These are phyloP conservation scores for Agriopis marginaria DNA, from an alignment of 2,888 invertebrate genomes.

Conservation along the genomic window DNA sequence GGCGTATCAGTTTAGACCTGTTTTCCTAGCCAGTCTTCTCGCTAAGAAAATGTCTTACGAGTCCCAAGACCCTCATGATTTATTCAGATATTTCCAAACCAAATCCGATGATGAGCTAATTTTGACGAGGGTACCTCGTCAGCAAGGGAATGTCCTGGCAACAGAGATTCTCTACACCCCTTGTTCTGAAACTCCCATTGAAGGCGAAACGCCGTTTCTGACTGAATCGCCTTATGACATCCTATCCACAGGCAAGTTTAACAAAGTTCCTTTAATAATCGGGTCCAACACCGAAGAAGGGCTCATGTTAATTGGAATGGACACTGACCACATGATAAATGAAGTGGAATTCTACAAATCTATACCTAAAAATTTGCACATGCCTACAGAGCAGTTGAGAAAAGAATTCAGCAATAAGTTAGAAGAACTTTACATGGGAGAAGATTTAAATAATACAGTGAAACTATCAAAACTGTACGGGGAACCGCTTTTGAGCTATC, in stretches of 20 bases:
- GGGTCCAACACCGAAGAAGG: slow-evolving; percentile 71
- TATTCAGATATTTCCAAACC: slow-evolving; percentile 64
- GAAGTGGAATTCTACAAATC: slow-evolving; percentile 62
- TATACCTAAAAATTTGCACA: slow-evolving; percentile 68
- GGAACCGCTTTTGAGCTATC: slow-evolving; percentile 60
- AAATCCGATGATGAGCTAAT: slow-evolving; percentile 67
- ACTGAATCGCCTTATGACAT: slow-evolving; percentile 65
- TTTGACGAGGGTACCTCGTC: slow-evolving; percentile 65
- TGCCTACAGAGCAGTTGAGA: slow-evolving; percentile 55
- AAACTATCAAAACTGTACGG: slow-evolving; percentile 67
- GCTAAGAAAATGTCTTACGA: slow-evolving; percentile 66
- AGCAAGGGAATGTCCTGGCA: slow-evolving; percentile 58
- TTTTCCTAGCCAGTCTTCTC: slow-evolving; percentile 66
- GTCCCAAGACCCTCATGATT: slow-evolving; percentile 62
- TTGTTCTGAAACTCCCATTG: slow-evolving; percentile 65
- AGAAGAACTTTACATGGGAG: slow-evolving; percentile 70
- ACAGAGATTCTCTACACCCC: slow-evolving; percentile 69
- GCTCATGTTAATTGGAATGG: slow-evolving; percentile 60
- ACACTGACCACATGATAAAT: slow-evolving; percentile 62
- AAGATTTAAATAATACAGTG: slow-evolving; percentile 54
- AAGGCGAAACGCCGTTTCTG: slow-evolving; percentile 72
- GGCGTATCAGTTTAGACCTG: slow-evolving; percentile 69
- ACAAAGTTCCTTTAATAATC: slow-evolving; percentile 73
- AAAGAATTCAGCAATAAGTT: slow-evolving; percentile 57
- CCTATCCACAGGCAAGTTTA: slow-evolving; percentile 61